phyloP scores from a whole-genome alignment of 2,797 vertebrate species.

The Rhinophrynus dorsalis region DNA sequence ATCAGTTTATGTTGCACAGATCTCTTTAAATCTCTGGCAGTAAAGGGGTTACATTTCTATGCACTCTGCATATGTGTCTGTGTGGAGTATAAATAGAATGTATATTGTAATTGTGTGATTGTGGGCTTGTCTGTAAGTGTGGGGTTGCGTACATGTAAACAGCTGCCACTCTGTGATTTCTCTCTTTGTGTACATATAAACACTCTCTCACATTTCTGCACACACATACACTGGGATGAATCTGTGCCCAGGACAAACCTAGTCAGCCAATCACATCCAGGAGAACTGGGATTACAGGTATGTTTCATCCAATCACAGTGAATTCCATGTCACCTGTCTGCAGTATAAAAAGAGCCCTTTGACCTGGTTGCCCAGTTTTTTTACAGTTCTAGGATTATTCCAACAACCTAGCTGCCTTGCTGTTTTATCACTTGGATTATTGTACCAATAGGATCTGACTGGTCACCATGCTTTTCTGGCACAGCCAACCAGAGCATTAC shows the following conservation, averaged over 20 bases:
- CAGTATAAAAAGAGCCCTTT: conserved; percentile 4
- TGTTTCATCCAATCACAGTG: background rate
- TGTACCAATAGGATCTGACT: background rate
- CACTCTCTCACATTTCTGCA: background rate
- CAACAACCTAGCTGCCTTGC: background rate
- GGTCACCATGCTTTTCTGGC: conserved; percentile 58
- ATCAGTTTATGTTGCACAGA: background rate
- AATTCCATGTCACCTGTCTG: background rate
- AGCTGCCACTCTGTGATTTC: conserved; percentile 11
- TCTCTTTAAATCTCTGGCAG: background rate
- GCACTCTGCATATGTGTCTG: background rate
- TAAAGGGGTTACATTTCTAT: background rate
- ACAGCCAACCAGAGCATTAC: conserved; percentile 57
- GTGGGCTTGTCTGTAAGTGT: background rate
- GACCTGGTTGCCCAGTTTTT: background rate
- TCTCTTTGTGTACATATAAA: conserved; percentile 35
- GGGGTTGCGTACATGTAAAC: conserved; percentile 28
- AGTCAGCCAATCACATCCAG: background rate
- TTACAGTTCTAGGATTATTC: background rate
- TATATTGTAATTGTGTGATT: background rate
- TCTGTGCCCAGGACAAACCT: conserved; percentile 6
- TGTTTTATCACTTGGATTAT: background rate
- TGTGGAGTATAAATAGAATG: background rate
- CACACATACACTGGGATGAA: background rate
- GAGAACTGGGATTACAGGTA: background rate